Evolutionary conservation across 2,113 vertebrate genomes (phyloP).

Genomic region (Corythaixoides concolor): DNA sequence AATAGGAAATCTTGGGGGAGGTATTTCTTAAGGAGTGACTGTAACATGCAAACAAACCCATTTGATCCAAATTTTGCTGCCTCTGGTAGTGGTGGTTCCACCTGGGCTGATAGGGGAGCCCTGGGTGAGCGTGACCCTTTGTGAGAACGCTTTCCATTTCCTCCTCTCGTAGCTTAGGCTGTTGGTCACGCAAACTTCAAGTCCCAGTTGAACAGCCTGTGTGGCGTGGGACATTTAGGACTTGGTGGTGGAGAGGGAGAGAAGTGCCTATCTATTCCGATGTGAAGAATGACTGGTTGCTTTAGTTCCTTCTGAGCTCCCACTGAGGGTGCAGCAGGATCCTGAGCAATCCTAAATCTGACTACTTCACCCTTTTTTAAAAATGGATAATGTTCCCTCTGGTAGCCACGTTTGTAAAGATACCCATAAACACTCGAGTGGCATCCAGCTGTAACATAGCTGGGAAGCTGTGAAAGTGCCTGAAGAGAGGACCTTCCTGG

Average conservation of each 20-base stretch:
- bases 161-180: background rate
- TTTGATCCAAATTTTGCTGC: background rate
- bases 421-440: background rate
- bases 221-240: background rate
- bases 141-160: background rate
- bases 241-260: background rate
- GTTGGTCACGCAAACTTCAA: background rate
- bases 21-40: background rate
- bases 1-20: background rate
- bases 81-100: background rate
- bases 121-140: background rate
- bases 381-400: background rate
- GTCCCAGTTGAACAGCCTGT: background rate
- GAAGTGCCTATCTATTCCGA: rapidly evolving
- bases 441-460: background rate
- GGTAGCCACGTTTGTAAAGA: background rate
- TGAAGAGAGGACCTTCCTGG: background rate
- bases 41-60: background rate
- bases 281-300: background rate
- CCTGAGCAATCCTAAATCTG: background rate
- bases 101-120: background rate
- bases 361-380: background rate
- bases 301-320: background rate
- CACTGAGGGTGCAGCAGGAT: background rate
- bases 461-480: background rate